A percentile compares a stretch with the other conserved stretches of the same genome.
phyloP scores from a whole-genome alignment of 1,140 invertebrate genomes.

The Zophobas morio region DNA sequence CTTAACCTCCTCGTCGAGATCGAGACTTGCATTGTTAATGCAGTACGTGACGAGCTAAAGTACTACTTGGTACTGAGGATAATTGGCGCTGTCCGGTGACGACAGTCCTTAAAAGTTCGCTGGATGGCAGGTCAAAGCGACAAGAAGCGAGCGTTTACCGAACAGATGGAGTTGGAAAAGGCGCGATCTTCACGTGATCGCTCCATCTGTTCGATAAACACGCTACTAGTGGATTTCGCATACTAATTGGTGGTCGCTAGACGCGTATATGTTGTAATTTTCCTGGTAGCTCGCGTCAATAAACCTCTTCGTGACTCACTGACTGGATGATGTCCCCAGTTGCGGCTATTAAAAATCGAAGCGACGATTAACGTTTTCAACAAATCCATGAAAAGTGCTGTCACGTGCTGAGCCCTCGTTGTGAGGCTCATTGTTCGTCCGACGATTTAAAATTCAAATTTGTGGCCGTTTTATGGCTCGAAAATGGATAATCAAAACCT shows the following conservation, averaged over 20 bases:
- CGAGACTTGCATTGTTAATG: slow-evolving; percentile 36
- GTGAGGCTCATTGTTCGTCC: slow-evolving; percentile 11
- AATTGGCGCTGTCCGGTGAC: slow-evolving; percentile 34
- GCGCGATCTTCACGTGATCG: no score
- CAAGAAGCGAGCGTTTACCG: not conserved
- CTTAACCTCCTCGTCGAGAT: slow-evolving; percentile 26
- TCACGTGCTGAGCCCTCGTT: slow-evolving; percentile 4
- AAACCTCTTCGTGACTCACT: no score
- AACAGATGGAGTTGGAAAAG: not conserved
- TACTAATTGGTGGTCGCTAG: no score
- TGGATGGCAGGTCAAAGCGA: not conserved
- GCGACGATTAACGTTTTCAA: not conserved
- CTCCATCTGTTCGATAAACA: no score
- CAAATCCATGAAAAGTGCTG: not conserved
- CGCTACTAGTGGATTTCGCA: no score
- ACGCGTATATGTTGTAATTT: no score
- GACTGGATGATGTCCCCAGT: no score
- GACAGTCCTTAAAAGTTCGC: slow-evolving; percentile 10
- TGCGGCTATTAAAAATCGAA: no score
- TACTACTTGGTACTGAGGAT: slow-evolving; percentile 28
- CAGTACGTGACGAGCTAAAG: slow-evolving; percentile 38
- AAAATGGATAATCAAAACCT: slow-evolving; percentile 8
- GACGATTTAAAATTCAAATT: slow-evolving; percentile 30
- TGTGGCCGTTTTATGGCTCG: not conserved
- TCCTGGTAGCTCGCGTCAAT: no score